phyloP scores from a whole-genome alignment of 2,797 vertebrate species.

The Ptychobarbus kaznakovi region DNA sequence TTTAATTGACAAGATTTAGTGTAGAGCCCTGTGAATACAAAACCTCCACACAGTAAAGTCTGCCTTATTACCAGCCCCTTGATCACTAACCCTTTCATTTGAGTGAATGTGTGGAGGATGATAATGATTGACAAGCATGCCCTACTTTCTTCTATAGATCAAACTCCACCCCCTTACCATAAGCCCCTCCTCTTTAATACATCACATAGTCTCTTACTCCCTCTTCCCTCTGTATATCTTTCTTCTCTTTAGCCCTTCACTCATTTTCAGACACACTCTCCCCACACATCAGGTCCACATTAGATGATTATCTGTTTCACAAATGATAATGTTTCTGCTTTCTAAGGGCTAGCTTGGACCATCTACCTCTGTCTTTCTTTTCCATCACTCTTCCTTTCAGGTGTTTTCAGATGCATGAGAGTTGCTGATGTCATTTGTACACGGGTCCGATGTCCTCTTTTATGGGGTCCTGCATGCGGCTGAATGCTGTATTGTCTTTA shows the following conservation, averaged over 20 bases:
- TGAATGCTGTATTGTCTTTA: slow-evolving; percentile 34
- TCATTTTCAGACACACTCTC: background rate
- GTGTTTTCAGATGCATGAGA: slow-evolving; percentile 41
- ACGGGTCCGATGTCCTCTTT: background rate
- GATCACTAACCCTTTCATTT: background rate
- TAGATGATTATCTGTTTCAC: background rate
- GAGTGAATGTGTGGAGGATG: background rate
- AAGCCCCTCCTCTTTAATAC: slow-evolving; percentile 3
- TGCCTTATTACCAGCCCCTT: background rate
- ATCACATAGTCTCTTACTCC: background rate
- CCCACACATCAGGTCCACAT: background rate
- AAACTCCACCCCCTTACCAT: background rate
- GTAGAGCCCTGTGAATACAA: background rate
- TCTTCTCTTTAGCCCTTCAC: background rate
- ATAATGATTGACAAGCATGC: background rate
- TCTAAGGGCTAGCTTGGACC: background rate
- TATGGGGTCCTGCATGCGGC: slow-evolving; percentile 48
- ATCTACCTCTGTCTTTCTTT: background rate
- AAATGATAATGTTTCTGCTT: background rate
- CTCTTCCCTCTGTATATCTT: background rate
- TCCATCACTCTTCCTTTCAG: slow-evolving; percentile 7
- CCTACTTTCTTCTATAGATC: background rate
- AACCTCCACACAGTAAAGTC: background rate
- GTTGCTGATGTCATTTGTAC: slow-evolving; percentile 19
- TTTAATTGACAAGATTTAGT: background rate